phyloP scores from a whole-genome alignment of 1,140 invertebrate species.

The Drosophila bocki region DNA sequence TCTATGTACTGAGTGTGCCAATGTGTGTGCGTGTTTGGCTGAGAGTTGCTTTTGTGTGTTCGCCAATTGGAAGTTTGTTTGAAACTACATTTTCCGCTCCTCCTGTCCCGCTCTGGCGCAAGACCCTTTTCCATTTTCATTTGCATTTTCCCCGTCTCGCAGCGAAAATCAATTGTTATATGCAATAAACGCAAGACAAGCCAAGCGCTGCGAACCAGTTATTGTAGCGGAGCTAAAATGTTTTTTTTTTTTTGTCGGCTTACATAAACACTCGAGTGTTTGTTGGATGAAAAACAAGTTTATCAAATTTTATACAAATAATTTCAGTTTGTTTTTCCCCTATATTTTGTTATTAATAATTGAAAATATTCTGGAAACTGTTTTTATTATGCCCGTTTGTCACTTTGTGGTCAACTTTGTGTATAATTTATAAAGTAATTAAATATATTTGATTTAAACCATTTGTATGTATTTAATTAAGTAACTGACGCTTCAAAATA shows the following conservation, averaged over 20 bases:
- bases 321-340: neutral
- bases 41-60: slow-evolving; percentile 45
- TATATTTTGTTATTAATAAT: neutral
- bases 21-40: slow-evolving; percentile 27
- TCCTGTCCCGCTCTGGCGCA: slow-evolving; percentile 7
- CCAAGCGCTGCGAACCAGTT: slow-evolving; percentile 33
- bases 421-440: slow-evolving; percentile 1
- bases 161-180: slow-evolving; percentile 73
- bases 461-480: too few relatives aligned
- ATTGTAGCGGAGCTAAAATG: slow-evolving; percentile 32
- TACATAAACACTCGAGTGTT: slow-evolving; percentile 29
- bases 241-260: slow-evolving; percentile 29
- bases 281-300: neutral
- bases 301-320: neutral
- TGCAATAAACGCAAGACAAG: slow-evolving; percentile 51
- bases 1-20: slow-evolving; percentile 15
- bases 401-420: neutral
- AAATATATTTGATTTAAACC: too few relatives aligned
- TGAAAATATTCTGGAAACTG: neutral
- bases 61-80: slow-evolving; percentile 72
- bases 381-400: neutral
- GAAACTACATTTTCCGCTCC: slow-evolving; percentile 61
- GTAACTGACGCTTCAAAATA: too few relatives aligned
- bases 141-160: slow-evolving; percentile 59
- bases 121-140: slow-evolving; percentile 62